These are phyloP conservation scores for Theristicus caerulescens DNA, from an alignment of 2,113 vertebrate genomes.

Conservation along the genomic window DNA sequence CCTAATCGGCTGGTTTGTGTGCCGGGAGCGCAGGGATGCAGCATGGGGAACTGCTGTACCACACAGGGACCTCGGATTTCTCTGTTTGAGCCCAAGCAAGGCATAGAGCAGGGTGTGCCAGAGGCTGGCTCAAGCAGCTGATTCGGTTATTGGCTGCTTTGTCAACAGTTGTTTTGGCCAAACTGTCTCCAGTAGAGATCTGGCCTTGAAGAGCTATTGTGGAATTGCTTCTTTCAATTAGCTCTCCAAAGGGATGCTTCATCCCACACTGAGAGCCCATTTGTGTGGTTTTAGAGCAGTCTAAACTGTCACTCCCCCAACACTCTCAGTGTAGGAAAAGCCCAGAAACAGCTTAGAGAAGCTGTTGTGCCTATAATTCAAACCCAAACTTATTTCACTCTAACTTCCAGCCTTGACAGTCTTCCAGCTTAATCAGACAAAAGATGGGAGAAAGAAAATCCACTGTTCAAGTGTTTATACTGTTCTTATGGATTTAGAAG, in stretches of 20 bases:
- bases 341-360: not conserved
- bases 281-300: not conserved
- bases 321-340: not conserved
- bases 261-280: not conserved
- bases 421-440: not conserved
- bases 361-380: not conserved
- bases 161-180: slow-evolving; percentile 6
- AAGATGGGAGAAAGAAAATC: not conserved
- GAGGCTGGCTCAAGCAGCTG: not conserved
- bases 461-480: not conserved
- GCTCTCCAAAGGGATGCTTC: slow-evolving; percentile 24
- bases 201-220: slow-evolving; percentile 20
- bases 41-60: not conserved
- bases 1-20: not conserved
- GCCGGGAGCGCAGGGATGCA: not conserved
- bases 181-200: not conserved
- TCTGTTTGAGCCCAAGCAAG: not conserved
- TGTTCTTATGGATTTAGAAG: not conserved
- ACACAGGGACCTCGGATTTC: not conserved
- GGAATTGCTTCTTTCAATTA: slow-evolving; percentile 19
- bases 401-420: not conserved
- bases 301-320: not conserved
- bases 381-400: not conserved
- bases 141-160: not conserved
- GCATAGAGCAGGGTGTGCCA: not conserved